Base-by-base conservation (phyloP, 2,797 vertebrate genomes). In the Chanos chanos region DNA sequence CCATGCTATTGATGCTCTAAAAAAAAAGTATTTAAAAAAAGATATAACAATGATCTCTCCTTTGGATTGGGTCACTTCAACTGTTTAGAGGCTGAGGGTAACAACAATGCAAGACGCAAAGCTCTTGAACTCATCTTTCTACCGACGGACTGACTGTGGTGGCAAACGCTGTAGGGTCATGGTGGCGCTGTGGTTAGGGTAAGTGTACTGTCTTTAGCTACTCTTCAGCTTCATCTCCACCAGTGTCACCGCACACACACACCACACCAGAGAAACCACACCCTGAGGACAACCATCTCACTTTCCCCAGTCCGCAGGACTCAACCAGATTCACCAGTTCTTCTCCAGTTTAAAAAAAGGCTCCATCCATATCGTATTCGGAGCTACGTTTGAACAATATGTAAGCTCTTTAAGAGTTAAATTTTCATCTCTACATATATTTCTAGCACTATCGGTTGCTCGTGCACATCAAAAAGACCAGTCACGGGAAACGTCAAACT, bases 401-500 rank as follows among this genome's bases (percentile, higher is more conserved):
- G 15, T 27, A 50, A 34, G 53, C 47, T 34, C 22, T 22, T 2
- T 9, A 40, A 44, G 41, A 41, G 44, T 41, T 4, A 44, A 13
- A 44, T 8, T 9, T 44, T 5, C 18, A 44, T 44, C 43, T 44
- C 8, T 22, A 44, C 16, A 41, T 19, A 44, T 7, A 41, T 37
- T 37, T 34, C 37, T 37, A 37, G 34, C 27, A 28, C 28, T 28
- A 28, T n/a, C n/a, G n/a, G n/a, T n/a, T n/a, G n/a, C n/a, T n/a
- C n/a, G n/a, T n/a, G n/a, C n/a, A n/a, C n/a, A n/a, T n/a, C n/a
- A n/a, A n/a, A n/a, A n/a, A n/a, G n/a, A n/a, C n/a, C n/a, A n/a
- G 57, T 64, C 60, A 60, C 56, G 60, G 54, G 52, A 63, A 63
- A 63, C 60, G 45, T 68, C 53, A 64, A 62, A 33, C 44, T 27